Evolutionary conservation across 2,113 vertebrate genomes (phyloP).

Genomic region (Thalassoma bifasciatum): DNA sequence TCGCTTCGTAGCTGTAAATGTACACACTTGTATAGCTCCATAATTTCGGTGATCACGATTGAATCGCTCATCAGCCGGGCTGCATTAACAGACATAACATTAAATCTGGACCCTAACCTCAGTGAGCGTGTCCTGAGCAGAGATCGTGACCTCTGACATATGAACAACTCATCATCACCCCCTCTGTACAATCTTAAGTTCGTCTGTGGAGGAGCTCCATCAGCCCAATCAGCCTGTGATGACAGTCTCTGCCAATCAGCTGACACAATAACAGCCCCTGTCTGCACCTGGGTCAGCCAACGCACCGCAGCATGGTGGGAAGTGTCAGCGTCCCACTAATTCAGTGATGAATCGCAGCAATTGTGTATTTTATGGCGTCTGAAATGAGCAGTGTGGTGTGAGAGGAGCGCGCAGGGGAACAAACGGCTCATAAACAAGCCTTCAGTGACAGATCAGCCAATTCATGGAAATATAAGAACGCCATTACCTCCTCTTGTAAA

Average conservation of each 20-base stretch:
- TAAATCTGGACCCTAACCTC: too few species aligned
- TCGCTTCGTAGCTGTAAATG: too few species aligned
- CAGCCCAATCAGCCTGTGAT: conserved; percentile 3
- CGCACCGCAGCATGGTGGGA: conserved; percentile 14
- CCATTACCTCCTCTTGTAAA: conserved; percentile 80
- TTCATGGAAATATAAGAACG: conserved; percentile 68
- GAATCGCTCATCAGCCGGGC: too few species aligned
- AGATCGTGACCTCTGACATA: background rate
- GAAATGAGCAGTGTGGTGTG: conserved; percentile 67
- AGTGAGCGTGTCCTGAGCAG: background rate
- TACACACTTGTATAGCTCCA: too few species aligned
- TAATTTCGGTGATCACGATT: too few species aligned
- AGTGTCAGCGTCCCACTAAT: conserved; percentile 76
- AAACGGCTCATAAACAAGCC: conserved; percentile 77
- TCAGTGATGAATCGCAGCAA: conserved; percentile 77
- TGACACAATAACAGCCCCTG: conserved; percentile 22
- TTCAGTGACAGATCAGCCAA: conserved; percentile 78
- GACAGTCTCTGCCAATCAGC: conserved; percentile 38
- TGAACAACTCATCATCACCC: background rate
- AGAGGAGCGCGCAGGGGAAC: conserved; percentile 57
- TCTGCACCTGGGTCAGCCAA: conserved; percentile 62
- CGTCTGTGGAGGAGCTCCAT: background rate
- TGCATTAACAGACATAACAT: too few species aligned
- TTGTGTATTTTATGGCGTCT: conserved; percentile 75
- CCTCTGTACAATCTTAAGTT: background rate